A percentile compares a stretch with the other conserved stretches of the same genome.
Conservation (phyloP, 2,888 invertebrate species). For the Koerneria pararmatus region DNA sequence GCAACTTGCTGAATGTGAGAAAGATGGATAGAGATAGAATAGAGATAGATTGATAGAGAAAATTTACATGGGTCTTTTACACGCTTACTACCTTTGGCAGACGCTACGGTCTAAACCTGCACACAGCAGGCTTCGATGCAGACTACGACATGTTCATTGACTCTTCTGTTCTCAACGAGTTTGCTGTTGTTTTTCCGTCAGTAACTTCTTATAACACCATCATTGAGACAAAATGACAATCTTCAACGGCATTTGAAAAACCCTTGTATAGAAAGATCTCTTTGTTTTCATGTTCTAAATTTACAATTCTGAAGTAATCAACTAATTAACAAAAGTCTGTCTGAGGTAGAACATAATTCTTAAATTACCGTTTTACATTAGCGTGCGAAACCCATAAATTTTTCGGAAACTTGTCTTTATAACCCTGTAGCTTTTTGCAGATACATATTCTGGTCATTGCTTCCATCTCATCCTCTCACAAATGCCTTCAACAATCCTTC, state of each 20-base stretch:
- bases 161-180: slow-evolving; percentile 76
- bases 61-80: too few species aligned
- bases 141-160: slow-evolving; percentile 71
- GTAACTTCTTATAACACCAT: slow-evolving; percentile 38
- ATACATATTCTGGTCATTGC: slow-evolving; percentile 41
- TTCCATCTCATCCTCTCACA: slow-evolving; percentile 37
- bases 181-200: slow-evolving; percentile 60
- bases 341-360: too few species aligned
- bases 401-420: too few species aligned
- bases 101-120: slow-evolving; percentile 75
- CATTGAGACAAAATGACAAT: slow-evolving; percentile 23
- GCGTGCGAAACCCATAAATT: too few species aligned
- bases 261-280: too few species aligned
- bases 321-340: too few species aligned
- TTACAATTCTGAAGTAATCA: too few species aligned
- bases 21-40: too few species aligned
- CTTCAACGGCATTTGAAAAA: slow-evolving; percentile 9
- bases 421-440: slow-evolving; percentile 40
- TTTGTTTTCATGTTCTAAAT: too few species aligned
- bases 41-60: too few species aligned
- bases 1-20: too few species aligned
- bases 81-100: slow-evolving; percentile 24
- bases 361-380: too few species aligned
- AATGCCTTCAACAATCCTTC: slow-evolving; percentile 56
- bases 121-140: slow-evolving; percentile 64